Percentiles rank a stretch among this genome's conserved stretches.
Evolutionary conservation across 2,113 vertebrate species (phyloP).

Genomic region (Alces alces): DNA sequence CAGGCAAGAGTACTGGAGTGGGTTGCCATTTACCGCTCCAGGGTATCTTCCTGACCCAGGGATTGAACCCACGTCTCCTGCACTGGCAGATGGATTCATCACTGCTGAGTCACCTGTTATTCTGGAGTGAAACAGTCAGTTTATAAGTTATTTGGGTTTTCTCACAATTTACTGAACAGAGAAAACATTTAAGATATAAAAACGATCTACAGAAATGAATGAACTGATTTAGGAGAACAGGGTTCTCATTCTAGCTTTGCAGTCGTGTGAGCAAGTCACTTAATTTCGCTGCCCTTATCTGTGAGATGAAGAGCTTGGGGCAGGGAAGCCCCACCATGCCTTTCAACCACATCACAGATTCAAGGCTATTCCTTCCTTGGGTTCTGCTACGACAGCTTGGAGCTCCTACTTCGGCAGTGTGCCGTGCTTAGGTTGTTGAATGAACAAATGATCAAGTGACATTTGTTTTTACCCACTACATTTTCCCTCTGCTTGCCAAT

Average conservation of each 20-base stretch:
- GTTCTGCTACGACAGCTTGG: neutral
- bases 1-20: neutral
- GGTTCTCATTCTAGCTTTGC: neutral
- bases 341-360: neutral
- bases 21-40: neutral
- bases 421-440: neutral
- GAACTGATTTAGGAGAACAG: neutral
- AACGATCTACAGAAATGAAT: neutral
- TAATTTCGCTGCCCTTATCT: neutral
- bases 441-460: neutral
- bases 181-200: neutral
- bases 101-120: neutral
- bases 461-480: conserved; percentile 5
- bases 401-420: too few species aligned
- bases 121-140: neutral
- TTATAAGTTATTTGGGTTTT: neutral
- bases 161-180: neutral
- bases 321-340: neutral
- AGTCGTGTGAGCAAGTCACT: neutral
- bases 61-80: neutral
- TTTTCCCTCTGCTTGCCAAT: conserved; percentile 57
- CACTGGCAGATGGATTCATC: neutral
- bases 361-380: neutral
- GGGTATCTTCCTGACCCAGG: neutral
- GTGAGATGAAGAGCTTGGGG: neutral